A percentile compares a stretch with the other conserved stretches of the same genome.
phyloP scores from a whole-genome alignment of 2,797 vertebrate species.

The Oreonectes daqikongensis region DNA sequence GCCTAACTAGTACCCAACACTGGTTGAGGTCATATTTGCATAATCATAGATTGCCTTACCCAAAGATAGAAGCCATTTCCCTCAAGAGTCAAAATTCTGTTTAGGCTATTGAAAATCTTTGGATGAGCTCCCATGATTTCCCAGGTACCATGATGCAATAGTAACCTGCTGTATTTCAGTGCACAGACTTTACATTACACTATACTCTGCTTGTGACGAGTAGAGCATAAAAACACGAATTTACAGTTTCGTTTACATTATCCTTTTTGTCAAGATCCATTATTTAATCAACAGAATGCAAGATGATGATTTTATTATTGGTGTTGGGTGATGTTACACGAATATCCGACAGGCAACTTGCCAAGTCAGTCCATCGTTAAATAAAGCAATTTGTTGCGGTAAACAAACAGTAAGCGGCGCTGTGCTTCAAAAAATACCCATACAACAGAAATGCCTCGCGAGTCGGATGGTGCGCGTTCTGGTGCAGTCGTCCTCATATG shows the following conservation, averaged over 20 bases:
- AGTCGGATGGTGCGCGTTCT: background rate
- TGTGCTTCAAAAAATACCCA: conserved; percentile 45
- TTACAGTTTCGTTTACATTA: conserved; percentile 17
- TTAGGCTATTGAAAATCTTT: conserved; percentile 26
- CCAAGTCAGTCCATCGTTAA: conserved; percentile 29
- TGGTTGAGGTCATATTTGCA: conserved; percentile 16
- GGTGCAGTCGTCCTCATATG: background rate
- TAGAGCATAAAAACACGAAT: background rate
- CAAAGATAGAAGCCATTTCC: background rate
- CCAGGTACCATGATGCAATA: conserved; percentile 31
- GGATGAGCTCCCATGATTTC: conserved; percentile 24
- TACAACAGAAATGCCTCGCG: conserved; percentile 1
- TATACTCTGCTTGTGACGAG: background rate
- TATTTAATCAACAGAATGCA: conserved; percentile 33
- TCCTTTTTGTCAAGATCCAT: conserved; percentile 17
- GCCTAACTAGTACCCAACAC: too few species aligned
- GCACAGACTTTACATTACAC: conserved; percentile 9
- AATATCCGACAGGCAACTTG: conserved; percentile 31
- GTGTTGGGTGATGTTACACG: conserved; percentile 8
- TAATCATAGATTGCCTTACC: conserved; percentile 32
- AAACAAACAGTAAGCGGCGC: conserved; percentile 54
- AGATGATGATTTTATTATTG: conserved; percentile 27
- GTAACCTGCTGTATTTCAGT: conserved; percentile 8
- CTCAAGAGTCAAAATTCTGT: conserved; percentile 8
- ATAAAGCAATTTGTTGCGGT: conserved; percentile 15